Evolutionary conservation across 2,113 vertebrate genomes (phyloP).

Genomic region (Dipodomys spectabilis): DNA sequence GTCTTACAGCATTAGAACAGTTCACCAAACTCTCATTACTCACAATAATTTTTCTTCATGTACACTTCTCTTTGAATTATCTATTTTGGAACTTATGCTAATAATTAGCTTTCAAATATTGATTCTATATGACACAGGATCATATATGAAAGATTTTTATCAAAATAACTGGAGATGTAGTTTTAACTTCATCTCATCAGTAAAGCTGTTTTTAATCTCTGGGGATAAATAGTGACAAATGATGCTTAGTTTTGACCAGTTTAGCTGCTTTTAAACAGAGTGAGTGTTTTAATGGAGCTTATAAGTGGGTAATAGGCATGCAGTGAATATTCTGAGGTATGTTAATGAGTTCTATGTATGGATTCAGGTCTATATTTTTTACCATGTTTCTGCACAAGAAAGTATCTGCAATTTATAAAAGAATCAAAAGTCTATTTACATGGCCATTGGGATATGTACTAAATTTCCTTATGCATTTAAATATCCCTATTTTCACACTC

Average conservation of each 20-base stretch:
- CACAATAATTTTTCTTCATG: slow-evolving; percentile 21
- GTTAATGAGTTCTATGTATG: slow-evolving; percentile 49
- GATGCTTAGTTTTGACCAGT: slow-evolving; percentile 65
- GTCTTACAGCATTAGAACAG: background rate
- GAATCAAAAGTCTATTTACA: slow-evolving; percentile 72
- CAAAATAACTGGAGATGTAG: slow-evolving; percentile 54
- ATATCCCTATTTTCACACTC: slow-evolving; percentile 79
- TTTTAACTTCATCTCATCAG: slow-evolving; percentile 60
- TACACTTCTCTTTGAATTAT: slow-evolving; percentile 9
- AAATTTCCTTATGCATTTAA: slow-evolving; percentile 82
- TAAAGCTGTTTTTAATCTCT: slow-evolving; percentile 70
- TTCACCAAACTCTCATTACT: slow-evolving; percentile 3
- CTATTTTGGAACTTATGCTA: slow-evolving; percentile 49
- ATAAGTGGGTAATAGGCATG: slow-evolving; percentile 67
- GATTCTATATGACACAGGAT: slow-evolving; percentile 38
- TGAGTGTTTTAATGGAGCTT: slow-evolving; percentile 44
- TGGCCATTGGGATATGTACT: slow-evolving; percentile 56
- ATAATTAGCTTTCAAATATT: slow-evolving; percentile 38
- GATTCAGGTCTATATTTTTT: slow-evolving; percentile 60
- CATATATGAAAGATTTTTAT: slow-evolving; percentile 55
- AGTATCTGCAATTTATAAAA: slow-evolving; percentile 71
- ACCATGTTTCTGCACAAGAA: slow-evolving; percentile 13
- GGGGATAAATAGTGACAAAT: slow-evolving; percentile 68
- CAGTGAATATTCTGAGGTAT: slow-evolving; percentile 57
- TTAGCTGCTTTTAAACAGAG: slow-evolving; percentile 61